phyloP scores from a whole-genome alignment of 2,888 invertebrate genomes.

The Philereme vetulata region DNA sequence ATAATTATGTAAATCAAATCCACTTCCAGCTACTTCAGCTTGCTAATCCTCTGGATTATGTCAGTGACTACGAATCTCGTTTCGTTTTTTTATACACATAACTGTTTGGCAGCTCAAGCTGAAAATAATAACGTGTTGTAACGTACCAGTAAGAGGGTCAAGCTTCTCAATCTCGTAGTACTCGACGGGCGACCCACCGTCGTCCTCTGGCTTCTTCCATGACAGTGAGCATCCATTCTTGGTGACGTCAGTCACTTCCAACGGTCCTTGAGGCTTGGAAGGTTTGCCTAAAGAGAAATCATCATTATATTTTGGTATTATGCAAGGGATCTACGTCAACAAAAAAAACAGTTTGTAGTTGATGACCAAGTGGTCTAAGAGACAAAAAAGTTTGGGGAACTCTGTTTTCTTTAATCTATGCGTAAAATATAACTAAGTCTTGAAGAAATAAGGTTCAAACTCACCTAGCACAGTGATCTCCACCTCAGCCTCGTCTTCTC shows the following conservation, averaged over 20 bases:
- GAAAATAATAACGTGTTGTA: background rate
- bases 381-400: too few species aligned
- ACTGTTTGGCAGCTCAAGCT: too few species aligned
- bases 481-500: constrained; percentile 95
- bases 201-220: constrained; percentile 97
- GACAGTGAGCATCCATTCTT: constrained; percentile 96
- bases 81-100: too few species aligned
- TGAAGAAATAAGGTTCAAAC: constrained; percentile 31
- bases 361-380: too few species aligned
- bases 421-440: background rate
- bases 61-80: too few species aligned
- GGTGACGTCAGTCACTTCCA: constrained; percentile 94
- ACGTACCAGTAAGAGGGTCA: constrained; percentile 89
- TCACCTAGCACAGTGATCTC: constrained; percentile 92
- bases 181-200: constrained; percentile 96
- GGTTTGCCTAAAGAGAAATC: constrained; percentile 85
- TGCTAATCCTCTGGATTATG: too few species aligned
- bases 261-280: constrained; percentile 91
- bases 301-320: background rate
- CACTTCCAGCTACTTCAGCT: too few species aligned
- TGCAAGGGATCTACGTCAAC: too few species aligned
- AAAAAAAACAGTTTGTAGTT: too few species aligned
- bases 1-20: too few species aligned
- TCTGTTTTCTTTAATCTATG: too few species aligned
- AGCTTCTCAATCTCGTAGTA: constrained; percentile 98